Percentiles rank a stretch among this genome's conserved stretches.
Evolutionary conservation across 2,113 vertebrate genomes (phyloP).

Genomic region (Hiodon tergisus): DNA sequence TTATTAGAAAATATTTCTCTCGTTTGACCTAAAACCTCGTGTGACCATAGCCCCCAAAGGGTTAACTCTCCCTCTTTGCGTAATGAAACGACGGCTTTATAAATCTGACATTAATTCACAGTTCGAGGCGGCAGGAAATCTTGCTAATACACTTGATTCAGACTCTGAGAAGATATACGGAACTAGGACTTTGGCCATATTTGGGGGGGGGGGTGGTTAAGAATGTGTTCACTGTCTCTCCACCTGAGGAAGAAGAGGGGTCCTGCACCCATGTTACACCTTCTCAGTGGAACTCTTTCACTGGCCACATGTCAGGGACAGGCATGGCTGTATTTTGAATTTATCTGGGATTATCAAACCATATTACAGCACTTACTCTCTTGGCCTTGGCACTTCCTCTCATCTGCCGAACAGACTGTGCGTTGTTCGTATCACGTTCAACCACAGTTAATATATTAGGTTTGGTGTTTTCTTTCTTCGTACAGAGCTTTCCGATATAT

Average conservation of each 20-base stretch:
- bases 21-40: constrained; percentile 4
- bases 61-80: constrained; percentile 32
- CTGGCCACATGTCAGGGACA: constrained; percentile 17
- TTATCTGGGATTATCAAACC: constrained; percentile 53
- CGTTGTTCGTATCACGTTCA: constrained; percentile 38
- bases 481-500: constrained; percentile 31
- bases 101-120: constrained; percentile 59
- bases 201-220: constrained; percentile 61
- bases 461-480: constrained; percentile 45
- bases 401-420: constrained; percentile 47
- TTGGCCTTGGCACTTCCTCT: constrained; percentile 21
- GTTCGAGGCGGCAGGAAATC: constrained; percentile 59
- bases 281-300: constrained; percentile 36
- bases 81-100: constrained; percentile 54
- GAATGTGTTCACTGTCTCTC: constrained; percentile 64
- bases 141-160: constrained; percentile 40
- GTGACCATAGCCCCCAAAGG: neutral
- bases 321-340: constrained; percentile 33
- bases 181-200: constrained; percentile 70
- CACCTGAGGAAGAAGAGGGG: constrained; percentile 56
- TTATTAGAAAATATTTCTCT: neutral
- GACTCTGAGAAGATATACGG: constrained; percentile 42
- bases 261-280: constrained; percentile 28
- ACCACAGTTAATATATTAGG: constrained; percentile 34
- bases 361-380: constrained; percentile 34